Evolutionary conservation across 2,113 vertebrate species (phyloP), one percentile per base, ranked within the genome.

Genomic region (Lagopus muta): DNA sequence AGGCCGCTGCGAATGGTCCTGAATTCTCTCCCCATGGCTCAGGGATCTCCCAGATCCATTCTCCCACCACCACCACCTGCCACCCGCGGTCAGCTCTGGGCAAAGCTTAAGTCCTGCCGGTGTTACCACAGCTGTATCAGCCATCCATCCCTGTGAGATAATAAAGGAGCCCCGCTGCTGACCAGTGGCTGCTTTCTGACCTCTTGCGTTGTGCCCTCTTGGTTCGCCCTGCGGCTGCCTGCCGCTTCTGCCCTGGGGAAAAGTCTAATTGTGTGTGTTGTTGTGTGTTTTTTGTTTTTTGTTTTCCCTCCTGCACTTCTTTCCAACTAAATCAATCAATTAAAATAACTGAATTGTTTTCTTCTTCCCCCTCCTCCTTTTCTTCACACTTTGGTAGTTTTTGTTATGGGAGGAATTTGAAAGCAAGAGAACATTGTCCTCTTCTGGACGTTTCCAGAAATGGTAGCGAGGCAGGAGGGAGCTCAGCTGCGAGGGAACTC

Each of bases 91-190:
- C 82, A 88, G 83, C 77, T 74, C 70, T 85, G 82, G 84, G 55
- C 66, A 93, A 87, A 89, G 86, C 91, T 94, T 90, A 84, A 89
- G 91, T 92, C 93, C 91, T 93, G 92, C 78, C 89, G 89, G 89
- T 14, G 1, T 85, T 85, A 34, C 91, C 82, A 82, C 81, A 94
- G 95, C 70, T 92, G 62, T 92, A 4, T 70, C 58, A 66, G 77
- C 93, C 50, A 4, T 57, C 86, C 69, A 4, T 81, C 81, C 69
- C 42, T 79, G 61, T 89, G 78, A 94, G 86, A 92, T 25, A 96
- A 96, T 96, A 96, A 96, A 96, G 20, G 86, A 96, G 92, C 74
- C 86, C 80, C 1, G 0, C 84, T 93, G 92, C 89, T 94, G 81
- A 94, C 60, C 84, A 87, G 62, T 38, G 47, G 47, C 58, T 94